Evolutionary conservation across 2,797 vertebrate species (phyloP).

Genomic region (Eulemur mongoz): DNA sequence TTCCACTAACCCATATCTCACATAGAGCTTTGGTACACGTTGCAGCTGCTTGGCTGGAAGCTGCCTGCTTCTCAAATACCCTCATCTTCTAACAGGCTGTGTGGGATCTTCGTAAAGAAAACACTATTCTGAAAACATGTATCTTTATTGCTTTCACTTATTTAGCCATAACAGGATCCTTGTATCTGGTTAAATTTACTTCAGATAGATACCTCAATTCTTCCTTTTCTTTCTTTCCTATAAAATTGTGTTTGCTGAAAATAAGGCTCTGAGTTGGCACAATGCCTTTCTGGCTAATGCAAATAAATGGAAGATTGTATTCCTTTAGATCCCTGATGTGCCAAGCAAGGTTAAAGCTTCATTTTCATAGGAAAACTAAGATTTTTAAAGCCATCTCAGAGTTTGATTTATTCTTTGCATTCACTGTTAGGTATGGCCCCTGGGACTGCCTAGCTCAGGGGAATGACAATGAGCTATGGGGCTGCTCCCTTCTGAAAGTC

Average conservation of each 20-base stretch:
- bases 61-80: neutral
- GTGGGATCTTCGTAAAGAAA: neutral
- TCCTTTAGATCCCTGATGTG: neutral
- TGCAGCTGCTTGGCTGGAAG: neutral
- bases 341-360: constrained; percentile 53
- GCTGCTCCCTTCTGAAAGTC: neutral
- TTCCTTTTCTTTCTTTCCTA: neutral
- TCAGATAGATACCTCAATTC: neutral
- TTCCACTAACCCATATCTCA: neutral
- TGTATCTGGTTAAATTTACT: constrained; percentile 49
- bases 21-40: fast-evolving
- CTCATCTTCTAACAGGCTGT: neutral
- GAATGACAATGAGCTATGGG: constrained; percentile 28
- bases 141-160: constrained; percentile 24
- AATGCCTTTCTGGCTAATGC: constrained; percentile 52
- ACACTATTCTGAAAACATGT: neutral
- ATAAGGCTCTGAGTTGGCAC: neutral
- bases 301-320: constrained; percentile 55
- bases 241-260: constrained; percentile 55
- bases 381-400: constrained; percentile 34
- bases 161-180: constrained; percentile 43
- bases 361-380: constrained; percentile 56
- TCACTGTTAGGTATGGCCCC: neutral
- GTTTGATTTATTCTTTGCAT: constrained; percentile 53
- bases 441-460: neutral